Evolutionary conservation across 2,113 vertebrate species (phyloP), one percentile per base, ranked within the genome.

Genomic region (Centropus unirufus): DNA sequence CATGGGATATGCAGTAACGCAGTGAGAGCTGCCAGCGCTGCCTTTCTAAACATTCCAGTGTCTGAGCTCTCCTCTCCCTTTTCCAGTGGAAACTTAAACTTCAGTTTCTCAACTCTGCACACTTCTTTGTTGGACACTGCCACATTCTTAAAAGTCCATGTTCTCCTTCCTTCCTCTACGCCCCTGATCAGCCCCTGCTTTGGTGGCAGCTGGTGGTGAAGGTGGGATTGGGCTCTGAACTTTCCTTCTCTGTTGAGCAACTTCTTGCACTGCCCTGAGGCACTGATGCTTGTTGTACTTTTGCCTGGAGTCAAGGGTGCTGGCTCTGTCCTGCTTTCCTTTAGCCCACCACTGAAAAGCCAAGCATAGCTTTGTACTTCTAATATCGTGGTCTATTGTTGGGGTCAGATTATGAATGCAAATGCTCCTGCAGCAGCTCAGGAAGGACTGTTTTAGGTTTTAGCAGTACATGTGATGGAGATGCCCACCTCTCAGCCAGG

Each of bases 341-440:
- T 62, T 23, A 82, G 49, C 54, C 72, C 52, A 26, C 5, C 3
- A 5, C 6, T 36, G 54, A 19, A 40, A 19, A 67, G 8, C 67
- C 42, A 24, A 62, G 29, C 11, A 2, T 5, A 8, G 36, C 32
- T 62, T 21, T 23, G 34, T 7, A 7, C 39, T 47, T 52, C 47
- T 44, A 13, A 42, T 16, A 3, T 13, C 63, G 44, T 13, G 24
- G 6, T 30, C 26, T n/a, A 44, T 29, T 22, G 27, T 6, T n/a
- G 12, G 59, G 40, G 34, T 57, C 22, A 1, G 40, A 8, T 1
- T 11, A 2, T 3, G 17, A 44, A 19, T 5, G 27, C 15, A 3
- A 2, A 1, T 1, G 3, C 10, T 5, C 27, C 34, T 36, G 9
- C 0, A 5, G 32, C 8, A 0, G 9, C 22, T 39, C 66, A 40